Evolutionary conservation across 2,113 vertebrate species (phyloP), one percentile per base, ranked within the genome.

Genomic region (Nicator chloris): DNA sequence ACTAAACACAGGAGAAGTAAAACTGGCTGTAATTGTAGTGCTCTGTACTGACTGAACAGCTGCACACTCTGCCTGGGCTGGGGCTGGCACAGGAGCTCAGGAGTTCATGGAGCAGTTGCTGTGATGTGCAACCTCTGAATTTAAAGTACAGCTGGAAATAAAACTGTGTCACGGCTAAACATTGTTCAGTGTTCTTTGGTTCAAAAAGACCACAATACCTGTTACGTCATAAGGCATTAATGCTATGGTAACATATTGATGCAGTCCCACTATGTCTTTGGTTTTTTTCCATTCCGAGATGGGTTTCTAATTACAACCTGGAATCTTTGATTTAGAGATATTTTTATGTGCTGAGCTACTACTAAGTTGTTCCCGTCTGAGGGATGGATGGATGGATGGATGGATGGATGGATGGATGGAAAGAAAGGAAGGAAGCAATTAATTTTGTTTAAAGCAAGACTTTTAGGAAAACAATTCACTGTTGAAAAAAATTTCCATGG

Each of bases 201-300:
- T 54, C 20, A 64, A 35, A 83, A 69, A 2, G 54, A 50, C 23
- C 24, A 64, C 65, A 30, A 7, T 37, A 79, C 6, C 68, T 66
- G 9, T 6, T n/a, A 13, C 2, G 35, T 5, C 17, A 9, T 1
- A 28, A 1, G 2, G 37, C 8, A 14, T 30, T 54, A 45, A 22
- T 1, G 4, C 37, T 33, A 7, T 23, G 84, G 50, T 17, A 27
- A 37, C 8, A 18, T 7, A 6, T 4, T 73, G 45, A 28, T 49
- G 28, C 17, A 47, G 13, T 47, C 69, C 23, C 20, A 64, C 13
- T 17, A 1, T 13, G 14, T 11, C 17, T 16, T 61, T 33, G 27
- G 3, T 5, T 23, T 45, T 26, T 70, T 37, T 4, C 27, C 31
- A 44, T 53, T 65, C 70, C 31, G 31, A 59, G 14, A 35, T 51